Percentiles rank a stretch among this genome's conserved stretches.
phyloP scores from a whole-genome alignment of 2,113 vertebrate species.

The Rissa tridactyla region DNA sequence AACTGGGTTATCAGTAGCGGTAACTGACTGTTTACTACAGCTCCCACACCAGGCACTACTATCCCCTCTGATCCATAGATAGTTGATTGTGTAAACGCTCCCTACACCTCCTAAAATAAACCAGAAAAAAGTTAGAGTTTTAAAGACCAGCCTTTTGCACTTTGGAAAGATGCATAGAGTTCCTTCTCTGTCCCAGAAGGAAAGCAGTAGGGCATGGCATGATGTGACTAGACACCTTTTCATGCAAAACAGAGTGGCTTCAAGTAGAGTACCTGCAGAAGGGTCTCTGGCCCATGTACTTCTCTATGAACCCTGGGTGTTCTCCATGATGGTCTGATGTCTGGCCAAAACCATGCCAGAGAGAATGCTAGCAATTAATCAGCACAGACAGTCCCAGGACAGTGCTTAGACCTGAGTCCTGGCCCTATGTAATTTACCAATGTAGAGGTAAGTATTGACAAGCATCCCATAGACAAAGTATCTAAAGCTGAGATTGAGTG shows the following conservation, averaged over 20 bases:
- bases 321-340: neutral
- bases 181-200: neutral
- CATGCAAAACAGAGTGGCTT: neutral
- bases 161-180: neutral
- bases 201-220: neutral
- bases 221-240: neutral
- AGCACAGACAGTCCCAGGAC: neutral
- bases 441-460: neutral
- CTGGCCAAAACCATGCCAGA: neutral
- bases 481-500: neutral
- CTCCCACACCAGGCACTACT: neutral
- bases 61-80: neutral
- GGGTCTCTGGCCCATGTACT: neutral
- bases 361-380: neutral
- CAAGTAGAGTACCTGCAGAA: neutral
- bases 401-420: neutral
- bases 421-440: neutral
- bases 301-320: neutral
- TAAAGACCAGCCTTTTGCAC: neutral
- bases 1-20: neutral
- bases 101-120: neutral
- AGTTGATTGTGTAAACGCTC: neutral
- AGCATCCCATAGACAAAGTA: neutral
- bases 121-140: neutral
- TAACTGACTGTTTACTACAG: neutral